Evolutionary conservation across 2,888 invertebrate genomes (phyloP).

Genomic region (Ceriagrion tenellum): DNA sequence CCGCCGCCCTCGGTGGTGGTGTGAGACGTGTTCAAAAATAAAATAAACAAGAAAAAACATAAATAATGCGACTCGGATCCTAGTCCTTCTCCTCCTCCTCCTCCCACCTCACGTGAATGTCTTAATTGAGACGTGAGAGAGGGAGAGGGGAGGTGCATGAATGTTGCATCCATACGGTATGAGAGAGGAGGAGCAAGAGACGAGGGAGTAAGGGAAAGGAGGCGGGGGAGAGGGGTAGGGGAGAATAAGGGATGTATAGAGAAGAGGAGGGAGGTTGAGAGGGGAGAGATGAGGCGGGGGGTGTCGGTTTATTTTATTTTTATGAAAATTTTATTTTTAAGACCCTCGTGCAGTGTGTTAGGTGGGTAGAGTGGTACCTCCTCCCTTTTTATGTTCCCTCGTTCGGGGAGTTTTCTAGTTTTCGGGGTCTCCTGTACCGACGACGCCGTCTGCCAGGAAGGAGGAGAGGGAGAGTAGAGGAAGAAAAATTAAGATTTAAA

Average conservation of each 20-base stretch:
- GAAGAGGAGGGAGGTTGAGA: not conserved
- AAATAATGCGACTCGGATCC: not conserved
- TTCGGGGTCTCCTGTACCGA: constrained; percentile 12
- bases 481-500: not conserved
- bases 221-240: no score
- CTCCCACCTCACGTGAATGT: constrained; percentile 37
- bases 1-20: not conserved
- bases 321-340: not conserved
- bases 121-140: not conserved
- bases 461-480: not conserved
- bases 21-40: not conserved
- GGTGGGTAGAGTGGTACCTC: no score
- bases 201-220: not conserved
- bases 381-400: no score
- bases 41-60: not conserved
- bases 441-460: constrained; percentile 46
- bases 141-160: not conserved
- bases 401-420: not conserved
- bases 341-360: not conserved
- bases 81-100: not conserved
- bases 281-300: not conserved
- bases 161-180: not conserved
- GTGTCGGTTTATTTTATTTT: no score
- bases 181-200: not conserved
- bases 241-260: no score